A percentile compares a stretch with the other conserved stretches of the same genome.
These are phyloP conservation scores for Drosophila tristis DNA, from an alignment of 1,140 invertebrate genomes.

Conservation along the genomic window DNA sequence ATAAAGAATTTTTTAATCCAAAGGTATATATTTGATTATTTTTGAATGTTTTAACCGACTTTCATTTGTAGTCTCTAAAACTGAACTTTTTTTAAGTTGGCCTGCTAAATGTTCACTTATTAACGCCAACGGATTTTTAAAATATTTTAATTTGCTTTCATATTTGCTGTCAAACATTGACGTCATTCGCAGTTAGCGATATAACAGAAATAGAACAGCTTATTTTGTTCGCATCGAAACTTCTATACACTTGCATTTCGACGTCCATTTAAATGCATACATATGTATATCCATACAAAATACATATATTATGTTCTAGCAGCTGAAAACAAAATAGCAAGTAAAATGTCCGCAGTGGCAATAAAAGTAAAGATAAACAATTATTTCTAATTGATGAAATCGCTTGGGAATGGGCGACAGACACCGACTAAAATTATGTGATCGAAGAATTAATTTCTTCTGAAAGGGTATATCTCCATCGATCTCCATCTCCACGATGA, in stretches of 20 bases:
- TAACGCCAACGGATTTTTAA: background rate
- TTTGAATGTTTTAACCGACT: background rate
- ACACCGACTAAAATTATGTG: too few relatives aligned
- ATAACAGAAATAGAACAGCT: background rate
- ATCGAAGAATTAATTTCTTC: too few relatives aligned
- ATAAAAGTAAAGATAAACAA: slow-evolving; percentile 5
- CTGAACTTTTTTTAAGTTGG: too few relatives aligned
- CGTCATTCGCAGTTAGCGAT: slow-evolving; percentile 37
- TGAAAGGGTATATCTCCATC: too few relatives aligned
- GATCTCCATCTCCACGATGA: too few relatives aligned
- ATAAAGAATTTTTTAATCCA: background rate
- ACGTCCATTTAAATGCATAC: too few relatives aligned
- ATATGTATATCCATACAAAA: too few relatives aligned
- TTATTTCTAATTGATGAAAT: too few relatives aligned
- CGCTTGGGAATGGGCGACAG: too few relatives aligned
- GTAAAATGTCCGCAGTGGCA: background rate
- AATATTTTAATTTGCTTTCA: background rate
- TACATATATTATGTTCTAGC: slow-evolving; percentile 11
- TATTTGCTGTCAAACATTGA: slow-evolving; percentile 31
- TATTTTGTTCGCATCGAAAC: too few relatives aligned
- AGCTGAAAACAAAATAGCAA: background rate
- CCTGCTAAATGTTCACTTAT: background rate
- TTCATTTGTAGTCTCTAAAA: too few relatives aligned
- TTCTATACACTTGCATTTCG: too few relatives aligned
- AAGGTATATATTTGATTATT: background rate